phyloP scores from a whole-genome alignment of 2,888 invertebrate species.

The Ectropis crepuscularia region DNA sequence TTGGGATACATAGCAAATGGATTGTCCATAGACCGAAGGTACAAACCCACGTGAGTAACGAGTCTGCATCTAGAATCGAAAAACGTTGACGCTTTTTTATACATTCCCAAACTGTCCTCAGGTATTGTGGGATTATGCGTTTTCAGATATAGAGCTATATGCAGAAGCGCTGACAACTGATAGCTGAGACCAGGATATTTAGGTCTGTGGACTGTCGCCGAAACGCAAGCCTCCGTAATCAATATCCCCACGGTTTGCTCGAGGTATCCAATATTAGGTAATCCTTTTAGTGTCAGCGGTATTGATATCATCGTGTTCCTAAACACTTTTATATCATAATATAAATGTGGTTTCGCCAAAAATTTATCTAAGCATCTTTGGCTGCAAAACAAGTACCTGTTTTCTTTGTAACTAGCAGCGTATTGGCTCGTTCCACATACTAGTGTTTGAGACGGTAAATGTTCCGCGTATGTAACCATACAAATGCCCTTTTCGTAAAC shows the following conservation, averaged over 20 bases:
- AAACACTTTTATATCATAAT: slow-evolving; percentile 75
- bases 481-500: slow-evolving; percentile 85
- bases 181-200: slow-evolving; percentile 85
- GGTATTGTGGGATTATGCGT: slow-evolving; percentile 69
- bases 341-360: slow-evolving; percentile 77
- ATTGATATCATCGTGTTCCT: slow-evolving; percentile 65
- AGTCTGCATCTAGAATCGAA: slow-evolving; percentile 71
- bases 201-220: slow-evolving; percentile 81
- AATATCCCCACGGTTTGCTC: slow-evolving; percentile 85
- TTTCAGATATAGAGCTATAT: slow-evolving; percentile 85
- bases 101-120: slow-evolving; percentile 55
- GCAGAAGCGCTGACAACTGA: slow-evolving; percentile 79
- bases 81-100: slow-evolving; percentile 62
- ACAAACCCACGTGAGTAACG: slow-evolving; percentile 66
- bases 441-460: slow-evolving; percentile 75
- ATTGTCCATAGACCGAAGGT: slow-evolving; percentile 82
- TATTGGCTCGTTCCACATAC: slow-evolving; percentile 71
- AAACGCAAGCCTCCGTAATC: slow-evolving; percentile 82
- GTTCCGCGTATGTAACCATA: slow-evolving; percentile 85
- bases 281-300: slow-evolving; percentile 67
- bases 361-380: slow-evolving; percentile 80
- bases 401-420: slow-evolving; percentile 77
- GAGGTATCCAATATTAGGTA: slow-evolving; percentile 85
- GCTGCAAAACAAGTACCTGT: slow-evolving; percentile 84
- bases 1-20: slow-evolving; percentile 80